phyloP scores from a whole-genome alignment of 2,797 vertebrate genomes.

The Falco peregrinus region DNA sequence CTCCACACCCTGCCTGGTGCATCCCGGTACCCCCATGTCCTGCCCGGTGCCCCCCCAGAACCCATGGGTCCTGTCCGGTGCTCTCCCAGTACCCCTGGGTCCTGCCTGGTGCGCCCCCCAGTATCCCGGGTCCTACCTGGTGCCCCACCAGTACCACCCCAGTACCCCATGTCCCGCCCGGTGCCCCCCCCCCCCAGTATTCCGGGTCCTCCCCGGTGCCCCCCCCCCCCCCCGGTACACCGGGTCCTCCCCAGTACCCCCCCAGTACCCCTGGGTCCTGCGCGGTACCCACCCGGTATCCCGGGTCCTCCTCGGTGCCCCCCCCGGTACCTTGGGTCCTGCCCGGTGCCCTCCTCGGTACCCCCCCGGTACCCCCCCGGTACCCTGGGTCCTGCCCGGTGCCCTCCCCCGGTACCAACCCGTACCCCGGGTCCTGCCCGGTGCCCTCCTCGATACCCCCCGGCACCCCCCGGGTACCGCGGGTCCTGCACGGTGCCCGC shows the following conservation, averaged over 20 bases:
- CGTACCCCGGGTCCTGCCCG: not conserved
- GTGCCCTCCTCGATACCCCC: not conserved
- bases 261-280: not conserved
- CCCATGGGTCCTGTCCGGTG: not conserved
- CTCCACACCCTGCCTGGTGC: not conserved
- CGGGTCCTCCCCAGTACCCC: too few relatives aligned
- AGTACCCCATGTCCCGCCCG: too few relatives aligned
- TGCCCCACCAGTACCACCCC: not conserved
- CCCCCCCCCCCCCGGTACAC: too few relatives aligned
- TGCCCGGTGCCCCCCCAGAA: not conserved
- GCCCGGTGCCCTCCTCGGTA: not conserved
- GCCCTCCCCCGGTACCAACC: not conserved
- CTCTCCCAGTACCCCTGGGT: not conserved
- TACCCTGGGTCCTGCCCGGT: not conserved
- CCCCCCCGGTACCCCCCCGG: too few relatives aligned
- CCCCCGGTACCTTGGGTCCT: too few relatives aligned
- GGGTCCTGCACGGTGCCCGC: not conserved
- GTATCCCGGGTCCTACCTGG: not conserved
- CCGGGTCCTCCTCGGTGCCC: not conserved
- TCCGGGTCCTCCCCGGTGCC: accelerated
- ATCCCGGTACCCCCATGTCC: not conserved
- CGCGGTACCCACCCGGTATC: too few relatives aligned
- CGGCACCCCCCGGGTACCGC: too few relatives aligned
- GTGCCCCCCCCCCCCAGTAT: not conserved
- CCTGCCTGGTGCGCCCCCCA: too few relatives aligned